phyloP scores from a whole-genome alignment of 1,140 invertebrate species.

The Pygmarrhopalites habei region DNA sequence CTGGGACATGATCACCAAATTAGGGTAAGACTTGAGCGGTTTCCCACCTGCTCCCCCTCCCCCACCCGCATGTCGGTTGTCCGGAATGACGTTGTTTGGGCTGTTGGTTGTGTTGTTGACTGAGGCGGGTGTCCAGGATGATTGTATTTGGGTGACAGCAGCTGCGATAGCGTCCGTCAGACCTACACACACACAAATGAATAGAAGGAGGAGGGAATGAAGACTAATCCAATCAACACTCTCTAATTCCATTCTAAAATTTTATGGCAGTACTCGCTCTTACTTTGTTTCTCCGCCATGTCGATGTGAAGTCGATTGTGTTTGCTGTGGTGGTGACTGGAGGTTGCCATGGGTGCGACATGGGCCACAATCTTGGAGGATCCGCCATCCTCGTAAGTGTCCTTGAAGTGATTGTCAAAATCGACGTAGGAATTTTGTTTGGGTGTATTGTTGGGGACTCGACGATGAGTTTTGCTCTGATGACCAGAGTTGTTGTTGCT shows the following conservation, averaged over 20 bases:
- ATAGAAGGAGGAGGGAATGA: not conserved
- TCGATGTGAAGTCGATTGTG: conserved; percentile 21
- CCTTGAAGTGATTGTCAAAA: conserved; percentile 34
- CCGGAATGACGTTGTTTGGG: too few species aligned
- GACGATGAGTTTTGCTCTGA: conserved; percentile 37
- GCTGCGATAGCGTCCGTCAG: conserved; percentile 28
- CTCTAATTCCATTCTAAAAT: not conserved
- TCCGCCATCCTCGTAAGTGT: conserved; percentile 17
- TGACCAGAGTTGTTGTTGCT: conserved; percentile 33
- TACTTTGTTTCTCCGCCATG: conserved; percentile 34
- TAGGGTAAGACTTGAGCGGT: not conserved
- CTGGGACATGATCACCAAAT: conserved; percentile 43
- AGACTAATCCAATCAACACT: not conserved
- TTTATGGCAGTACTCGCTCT: not conserved
- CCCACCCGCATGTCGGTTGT: not conserved
- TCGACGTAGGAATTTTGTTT: conserved; percentile 33
- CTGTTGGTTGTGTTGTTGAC: too few species aligned
- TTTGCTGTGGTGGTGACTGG: not conserved
- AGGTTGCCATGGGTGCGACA: conserved; percentile 28
- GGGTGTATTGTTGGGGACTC: conserved; percentile 31
- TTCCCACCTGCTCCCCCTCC: conserved; percentile 11
- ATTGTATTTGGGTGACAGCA: conserved; percentile 27
- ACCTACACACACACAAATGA: conserved; percentile 10
- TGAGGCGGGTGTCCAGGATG: conserved; percentile 2
- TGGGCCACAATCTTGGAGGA: conserved; percentile 28